Evolutionary conservation across 1,140 invertebrate genomes (phyloP), one percentile per base, ranked within the genome.

Genomic region (Limonius californicus): DNA sequence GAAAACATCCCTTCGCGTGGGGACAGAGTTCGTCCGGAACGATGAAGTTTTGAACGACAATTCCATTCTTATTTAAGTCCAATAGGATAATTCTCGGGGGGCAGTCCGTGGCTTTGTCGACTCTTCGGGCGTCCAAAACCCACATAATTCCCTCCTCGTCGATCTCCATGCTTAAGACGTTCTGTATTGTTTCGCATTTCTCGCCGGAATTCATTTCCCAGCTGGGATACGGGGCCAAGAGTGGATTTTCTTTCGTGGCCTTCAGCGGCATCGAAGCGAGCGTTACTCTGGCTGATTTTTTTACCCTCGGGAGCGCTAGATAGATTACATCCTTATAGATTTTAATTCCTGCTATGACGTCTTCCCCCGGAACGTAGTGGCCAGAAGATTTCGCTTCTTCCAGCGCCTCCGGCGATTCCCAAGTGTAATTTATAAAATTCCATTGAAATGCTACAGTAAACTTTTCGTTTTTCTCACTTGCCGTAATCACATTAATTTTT

Each of bases 91-190:
- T 68, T 53, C 85, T 83, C 0, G 87, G 84, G 1, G 83, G 82
- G 68, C 87, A 89, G 12, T 69, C 35, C 1, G 73, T 68, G 16
- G 57, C 20, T 43, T 67, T 66, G 60, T 64, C 53, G 0, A 83
- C 75, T 1, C 83, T 77, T 0, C 85, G 86, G 20, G 82, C 82
- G 67, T 89, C 87, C 53, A 88, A 68, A 3, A 87, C 81, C 87
- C 87, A 89, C 83, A 89, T 84, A 0, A 85, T 74, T 4, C 85
- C 86, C 19, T 79, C 75, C 1, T 79, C 80, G 68, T 89, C 87
- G 27, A 89, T 85, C 70, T 88, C 87, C 67, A 89, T 79, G 65
- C 83, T 84, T 69, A 87, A 84, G 8, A 88, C 85, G 60, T 63
- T 64, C 42, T 67, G 67, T 56, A 69, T 39, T 16, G 56, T 54